phyloP scores from a whole-genome alignment of 2,797 vertebrate species.

The Triplophysa bombifrons region DNA sequence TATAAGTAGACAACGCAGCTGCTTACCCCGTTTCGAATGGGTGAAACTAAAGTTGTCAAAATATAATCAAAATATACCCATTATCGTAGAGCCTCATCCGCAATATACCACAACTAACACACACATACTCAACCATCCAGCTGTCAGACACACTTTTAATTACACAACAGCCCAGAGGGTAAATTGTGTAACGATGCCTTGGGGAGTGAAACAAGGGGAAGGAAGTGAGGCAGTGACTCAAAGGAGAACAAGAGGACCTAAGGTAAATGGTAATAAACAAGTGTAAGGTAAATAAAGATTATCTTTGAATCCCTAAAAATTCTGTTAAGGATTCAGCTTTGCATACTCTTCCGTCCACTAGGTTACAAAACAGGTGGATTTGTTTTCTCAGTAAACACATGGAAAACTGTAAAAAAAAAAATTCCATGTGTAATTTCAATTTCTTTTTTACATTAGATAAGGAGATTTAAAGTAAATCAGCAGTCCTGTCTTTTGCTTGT shows the following conservation, averaged over 20 bases:
- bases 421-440: background rate
- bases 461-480: slow-evolving; percentile 1
- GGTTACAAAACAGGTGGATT: background rate
- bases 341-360: background rate
- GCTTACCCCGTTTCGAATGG: background rate
- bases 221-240: slow-evolving; percentile 41
- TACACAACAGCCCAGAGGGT: slow-evolving; percentile 48
- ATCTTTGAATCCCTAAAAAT: background rate
- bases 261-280: slow-evolving; percentile 24
- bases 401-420: background rate
- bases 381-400: background rate
- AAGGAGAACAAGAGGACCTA: slow-evolving; percentile 30
- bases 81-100: slow-evolving; percentile 27
- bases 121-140: background rate
- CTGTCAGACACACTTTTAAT: slow-evolving; percentile 43
- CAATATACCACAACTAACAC: slow-evolving; percentile 3
- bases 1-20: background rate
- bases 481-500: background rate
- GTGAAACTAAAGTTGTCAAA: slow-evolving; percentile 3
- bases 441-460: background rate
- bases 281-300: slow-evolving; percentile 8
- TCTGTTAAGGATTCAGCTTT: background rate
- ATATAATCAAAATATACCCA: slow-evolving; percentile 28
- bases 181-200: slow-evolving; percentile 49
- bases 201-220: slow-evolving; percentile 49